Evolutionary conservation across 1,140 invertebrate genomes (phyloP).

Genomic region (Chlorops oryzae): DNA sequence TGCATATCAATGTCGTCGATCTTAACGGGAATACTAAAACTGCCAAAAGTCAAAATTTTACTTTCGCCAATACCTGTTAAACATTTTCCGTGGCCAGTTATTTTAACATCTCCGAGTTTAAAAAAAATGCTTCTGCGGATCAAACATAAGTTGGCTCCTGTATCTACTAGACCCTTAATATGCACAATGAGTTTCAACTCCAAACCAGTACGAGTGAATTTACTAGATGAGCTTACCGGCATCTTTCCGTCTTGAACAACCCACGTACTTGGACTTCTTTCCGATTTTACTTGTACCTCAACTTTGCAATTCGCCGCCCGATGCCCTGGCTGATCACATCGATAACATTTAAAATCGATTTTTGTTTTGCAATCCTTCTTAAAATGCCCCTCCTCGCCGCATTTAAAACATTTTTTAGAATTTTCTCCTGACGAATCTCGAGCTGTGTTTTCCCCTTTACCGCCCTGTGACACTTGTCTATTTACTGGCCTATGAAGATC

Average conservation of each 20-base stretch:
- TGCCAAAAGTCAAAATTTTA: conserved; percentile 12
- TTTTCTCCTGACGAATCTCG: not conserved
- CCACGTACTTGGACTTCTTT: not conserved
- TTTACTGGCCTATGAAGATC: not conserved
- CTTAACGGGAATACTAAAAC: not conserved
- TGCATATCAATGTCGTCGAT: conserved; percentile 7
- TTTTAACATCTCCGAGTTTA: not conserved
- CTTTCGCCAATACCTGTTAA: conserved; percentile 10
- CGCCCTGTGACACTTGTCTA: too few species aligned
- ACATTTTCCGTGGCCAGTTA: not conserved
- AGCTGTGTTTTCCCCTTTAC: not conserved
- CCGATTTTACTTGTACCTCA: not conserved
- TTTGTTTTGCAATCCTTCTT: conserved; percentile 1
- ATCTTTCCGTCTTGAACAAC: not conserved
- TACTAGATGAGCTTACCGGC: not conserved
- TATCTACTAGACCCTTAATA: not conserved
- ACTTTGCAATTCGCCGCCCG: not conserved
- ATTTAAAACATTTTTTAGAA: not conserved
- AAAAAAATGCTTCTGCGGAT: not conserved
- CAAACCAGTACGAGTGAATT: not conserved
- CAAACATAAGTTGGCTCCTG: conserved; percentile 5
- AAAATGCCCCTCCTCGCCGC: not conserved
- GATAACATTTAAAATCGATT: not conserved
- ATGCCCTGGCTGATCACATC: conserved; percentile 1
- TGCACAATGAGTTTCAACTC: not conserved